A percentile compares a stretch with the other conserved stretches of the same genome.
These are phyloP conservation scores for Argentina silus DNA, from an alignment of 2,797 vertebrate species.

Conservation along the genomic window DNA sequence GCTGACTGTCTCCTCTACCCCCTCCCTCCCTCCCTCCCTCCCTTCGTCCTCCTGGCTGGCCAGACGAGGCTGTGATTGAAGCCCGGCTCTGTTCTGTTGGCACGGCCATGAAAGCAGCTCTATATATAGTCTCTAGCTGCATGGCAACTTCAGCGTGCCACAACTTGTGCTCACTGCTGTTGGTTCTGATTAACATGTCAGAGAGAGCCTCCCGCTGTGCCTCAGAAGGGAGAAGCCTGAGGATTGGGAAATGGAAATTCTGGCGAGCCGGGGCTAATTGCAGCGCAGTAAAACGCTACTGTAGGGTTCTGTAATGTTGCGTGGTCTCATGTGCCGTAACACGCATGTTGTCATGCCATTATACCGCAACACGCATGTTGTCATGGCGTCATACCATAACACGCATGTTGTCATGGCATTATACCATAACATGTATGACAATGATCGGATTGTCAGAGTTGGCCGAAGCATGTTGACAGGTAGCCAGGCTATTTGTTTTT, in stretches of 20 bases:
- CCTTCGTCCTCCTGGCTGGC: constrained; percentile 29
- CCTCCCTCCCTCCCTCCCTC: no score
- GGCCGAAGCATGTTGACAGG: no score
- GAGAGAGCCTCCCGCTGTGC: background rate
- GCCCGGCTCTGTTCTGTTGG: constrained; percentile 33
- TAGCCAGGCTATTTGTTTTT: background rate
- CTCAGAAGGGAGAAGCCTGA: background rate
- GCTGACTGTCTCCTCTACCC: no score
- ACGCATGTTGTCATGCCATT: background rate
- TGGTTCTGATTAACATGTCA: constrained; percentile 23
- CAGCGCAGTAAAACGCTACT: background rate
- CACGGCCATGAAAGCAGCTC: constrained; percentile 35
- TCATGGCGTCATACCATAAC: no score
- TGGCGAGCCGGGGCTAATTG: no score
- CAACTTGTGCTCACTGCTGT: constrained; percentile 17
- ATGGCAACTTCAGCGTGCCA: no score
- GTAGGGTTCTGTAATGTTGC: background rate
- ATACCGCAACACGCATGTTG: no score
- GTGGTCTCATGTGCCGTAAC: background rate
- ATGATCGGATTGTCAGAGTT: no score
- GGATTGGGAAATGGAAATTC: background rate
- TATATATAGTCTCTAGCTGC: constrained; percentile 42
- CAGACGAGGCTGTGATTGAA: constrained; percentile 28
- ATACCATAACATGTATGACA: no score
- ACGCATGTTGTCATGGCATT: no score